These are phyloP conservation scores for Azorinus chamasolen DNA, from an alignment of 2,888 invertebrate genomes.

Conservation along the genomic window DNA sequence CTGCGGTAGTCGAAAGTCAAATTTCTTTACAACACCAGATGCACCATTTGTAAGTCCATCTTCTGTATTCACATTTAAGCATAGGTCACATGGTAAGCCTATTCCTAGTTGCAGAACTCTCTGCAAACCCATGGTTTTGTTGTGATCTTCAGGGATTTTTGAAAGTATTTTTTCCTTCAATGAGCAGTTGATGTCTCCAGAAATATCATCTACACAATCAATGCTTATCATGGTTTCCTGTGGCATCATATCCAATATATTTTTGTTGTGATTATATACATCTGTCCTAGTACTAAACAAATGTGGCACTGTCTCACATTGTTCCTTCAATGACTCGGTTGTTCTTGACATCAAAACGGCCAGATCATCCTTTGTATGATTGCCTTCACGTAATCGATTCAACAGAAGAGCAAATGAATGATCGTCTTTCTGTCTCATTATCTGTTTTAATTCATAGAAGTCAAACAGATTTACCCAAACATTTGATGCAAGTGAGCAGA, in stretches of 20 bases:
- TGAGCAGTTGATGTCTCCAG: constrained; percentile 33
- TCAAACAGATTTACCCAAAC: constrained; percentile 32
- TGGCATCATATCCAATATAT: neutral
- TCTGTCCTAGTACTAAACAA: constrained; percentile 17
- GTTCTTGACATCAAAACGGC: neutral
- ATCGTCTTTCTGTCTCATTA: constrained; percentile 68
- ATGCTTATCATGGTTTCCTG: neutral
- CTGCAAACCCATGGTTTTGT: constrained; percentile 51
- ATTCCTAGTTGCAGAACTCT: constrained; percentile 37
- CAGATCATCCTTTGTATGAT: constrained; percentile 27
- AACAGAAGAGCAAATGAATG: constrained; percentile 54
- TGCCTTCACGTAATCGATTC: constrained; percentile 53
- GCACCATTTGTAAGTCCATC: constrained; percentile 70
- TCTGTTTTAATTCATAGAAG: constrained; percentile 24
- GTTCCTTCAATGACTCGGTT: neutral
- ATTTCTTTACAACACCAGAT: constrained; percentile 46
- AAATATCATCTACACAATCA: constrained; percentile 41
- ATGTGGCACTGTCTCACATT: constrained; percentile 4
- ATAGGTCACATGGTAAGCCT: constrained; percentile 46
- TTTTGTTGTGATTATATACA: constrained; percentile 10
- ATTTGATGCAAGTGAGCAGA: constrained; percentile 10
- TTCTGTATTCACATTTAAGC: constrained; percentile 49
- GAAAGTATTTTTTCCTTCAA: constrained; percentile 35
- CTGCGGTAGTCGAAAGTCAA: constrained; percentile 41
- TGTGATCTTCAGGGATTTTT: constrained; percentile 54